Percentiles rank a stretch among this genome's conserved stretches.
Conservation (phyloP, 2,888 invertebrate species). For the Ectemnius lituratus region DNA sequence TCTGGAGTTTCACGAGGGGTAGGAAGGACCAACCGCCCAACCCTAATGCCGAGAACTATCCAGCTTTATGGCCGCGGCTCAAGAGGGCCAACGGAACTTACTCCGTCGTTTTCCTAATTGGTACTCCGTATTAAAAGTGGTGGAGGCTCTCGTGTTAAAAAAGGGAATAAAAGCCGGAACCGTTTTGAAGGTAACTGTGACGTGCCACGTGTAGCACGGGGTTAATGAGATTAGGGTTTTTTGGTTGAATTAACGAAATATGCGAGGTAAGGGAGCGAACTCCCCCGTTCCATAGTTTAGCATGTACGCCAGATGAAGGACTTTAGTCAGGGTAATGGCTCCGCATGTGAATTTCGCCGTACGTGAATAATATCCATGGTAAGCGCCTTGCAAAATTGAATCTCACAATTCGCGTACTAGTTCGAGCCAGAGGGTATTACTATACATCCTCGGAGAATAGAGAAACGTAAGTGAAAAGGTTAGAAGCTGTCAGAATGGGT, state of each 20-base stretch:
- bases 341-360: slow-evolving; percentile 25
- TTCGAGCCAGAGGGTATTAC: neutral
- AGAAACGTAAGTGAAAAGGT: neutral
- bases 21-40: slow-evolving; percentile 29
- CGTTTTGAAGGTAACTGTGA: slow-evolving; percentile 45
- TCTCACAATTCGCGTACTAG: neutral
- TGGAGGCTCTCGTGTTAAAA: neutral
- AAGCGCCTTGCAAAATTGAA: slow-evolving; percentile 1
- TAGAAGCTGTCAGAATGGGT: neutral
- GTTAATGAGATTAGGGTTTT: slow-evolving; percentile 55
- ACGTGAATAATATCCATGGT: neutral
- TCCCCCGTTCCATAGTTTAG: slow-evolving; percentile 33
- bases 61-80: slow-evolving; percentile 52
- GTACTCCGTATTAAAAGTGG: slow-evolving; percentile 56
- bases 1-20: slow-evolving; percentile 49
- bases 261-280: slow-evolving; percentile 40
- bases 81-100: slow-evolving; percentile 60
- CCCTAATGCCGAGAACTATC: slow-evolving; percentile 38
- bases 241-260: slow-evolving; percentile 54
- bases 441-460: neutral
- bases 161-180: slow-evolving; percentile 19
- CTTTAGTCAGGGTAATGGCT: slow-evolving; percentile 15
- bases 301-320: slow-evolving; percentile 40
- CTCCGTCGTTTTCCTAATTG: slow-evolving; percentile 56
- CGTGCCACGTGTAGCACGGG: slow-evolving; percentile 44